Evolutionary conservation across 2,888 invertebrate genomes (phyloP), one percentile per base, ranked within the genome.

Genomic region (Pristionchus mayeri): DNA sequence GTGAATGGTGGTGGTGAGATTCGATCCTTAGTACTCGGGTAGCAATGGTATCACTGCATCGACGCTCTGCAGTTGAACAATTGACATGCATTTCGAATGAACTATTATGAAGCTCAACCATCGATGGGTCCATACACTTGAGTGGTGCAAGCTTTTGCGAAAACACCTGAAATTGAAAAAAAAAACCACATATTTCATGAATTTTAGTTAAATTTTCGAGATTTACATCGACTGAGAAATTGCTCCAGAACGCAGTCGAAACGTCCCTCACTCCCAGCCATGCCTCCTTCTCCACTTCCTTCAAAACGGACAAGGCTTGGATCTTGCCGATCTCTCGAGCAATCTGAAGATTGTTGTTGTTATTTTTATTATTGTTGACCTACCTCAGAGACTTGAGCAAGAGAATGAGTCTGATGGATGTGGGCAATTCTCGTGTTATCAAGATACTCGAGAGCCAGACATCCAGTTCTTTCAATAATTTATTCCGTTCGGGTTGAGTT

Each of bases 401-500:
- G 21, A 13, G 7, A 34, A 0, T 57, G 11, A 1, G 37, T 40
- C 52, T 80, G 37, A 18, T 80, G 40, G 54, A 80, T 30, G 24
- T 80, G 80, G 37, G 21, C 27, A 6, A 80, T 57, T 57, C 44
- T 80, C 54, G 80, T 37, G 7, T 52, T 80, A 9, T 80, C 57
- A 7, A 80, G 37, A 16, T 80, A 80, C 30, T 80, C 80, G 27
- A 80, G 80, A n/a, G 54, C 52, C 6, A 80, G 34, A 13, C 34
- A 37, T n/a, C 80, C 80, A 16, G 80, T 37, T n/a, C n/a, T n/a
- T n/a, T n/a, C n/a, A n/a, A n/a, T 18, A 80, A 50, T 40, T 52
- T 80, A 40, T 80, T 80, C 57, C 57, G 40, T n/a, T 80, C 80
- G 21, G 80, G 80, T 34, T 57, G 40, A 2, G 80, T 40, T 54